Base-by-base conservation (phyloP, 92 coral and sea anemone genomes). In the Parazoanthus swiftii region DNA sequence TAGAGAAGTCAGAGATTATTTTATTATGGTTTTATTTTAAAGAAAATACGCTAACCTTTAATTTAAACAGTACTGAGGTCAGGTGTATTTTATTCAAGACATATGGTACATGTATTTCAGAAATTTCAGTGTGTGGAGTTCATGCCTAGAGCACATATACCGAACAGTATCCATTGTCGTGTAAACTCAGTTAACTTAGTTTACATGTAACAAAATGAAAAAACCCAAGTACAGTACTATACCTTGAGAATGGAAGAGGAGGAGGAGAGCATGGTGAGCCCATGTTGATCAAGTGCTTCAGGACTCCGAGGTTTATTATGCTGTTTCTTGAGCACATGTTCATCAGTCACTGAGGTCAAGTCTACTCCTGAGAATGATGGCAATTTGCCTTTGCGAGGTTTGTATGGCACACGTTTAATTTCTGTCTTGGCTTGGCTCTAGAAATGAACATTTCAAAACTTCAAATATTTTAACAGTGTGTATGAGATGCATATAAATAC, bases 211-310 rank as follows among this genome's bases (percentile, higher is more conserved):
- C 33, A 29, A 29, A 29, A 29, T 29, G 51, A 10, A 39, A 39
- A 39, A 39, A 39, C 2, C 42, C 42, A 39, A 39, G 42, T 39
- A 39, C 42, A 39, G 42, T 39, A 39, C 42, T 20, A 36, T 74
- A 94, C 98, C 98, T 95, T 95, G 5, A 95, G 91, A 77, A 95
- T 93, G 18, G 98, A 95, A 0, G 93, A 81, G 20, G 98, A 95
- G 1, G 95, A 93, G 11, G 98, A 95, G 38, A 95, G 85, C 90
- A 95, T 86, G 18, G 94, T 88, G 48, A 95, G 85, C 0, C 98
- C 98, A 38, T 90, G 90, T 23, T 92, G 89, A 75, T 95, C 93
- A 14, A 92, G 73, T 33, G 81, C 77, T 51, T 87, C 90, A 13
- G 89, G 74, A 4, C 58, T 85, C 3, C 72, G 85, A 5, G 83